phyloP scores from a whole-genome alignment of 2,113 vertebrate genomes.

The Octodon degus region DNA sequence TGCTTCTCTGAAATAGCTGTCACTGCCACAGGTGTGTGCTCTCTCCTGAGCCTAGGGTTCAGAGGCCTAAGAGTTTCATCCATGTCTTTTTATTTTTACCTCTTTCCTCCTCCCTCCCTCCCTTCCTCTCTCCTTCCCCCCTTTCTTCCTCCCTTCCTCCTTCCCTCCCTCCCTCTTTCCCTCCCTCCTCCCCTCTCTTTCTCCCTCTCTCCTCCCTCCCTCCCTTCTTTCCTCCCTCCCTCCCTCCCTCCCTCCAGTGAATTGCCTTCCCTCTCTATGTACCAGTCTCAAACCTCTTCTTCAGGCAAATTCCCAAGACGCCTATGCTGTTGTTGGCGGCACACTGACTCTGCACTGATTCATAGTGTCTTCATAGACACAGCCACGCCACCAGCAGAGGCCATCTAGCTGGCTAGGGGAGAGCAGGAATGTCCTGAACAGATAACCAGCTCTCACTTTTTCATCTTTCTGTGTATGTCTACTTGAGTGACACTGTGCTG shows the following conservation, averaged over 20 bases:
- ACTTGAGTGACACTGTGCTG: not conserved
- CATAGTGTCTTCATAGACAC: not conserved
- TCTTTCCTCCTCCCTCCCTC: not conserved
- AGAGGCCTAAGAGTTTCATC: not conserved
- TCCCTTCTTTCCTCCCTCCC: fast-evolving
- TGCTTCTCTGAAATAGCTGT: not conserved
- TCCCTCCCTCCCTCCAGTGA: not conserved
- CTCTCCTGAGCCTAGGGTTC: not conserved
- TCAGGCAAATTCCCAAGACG: not conserved
- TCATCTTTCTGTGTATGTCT: not conserved
- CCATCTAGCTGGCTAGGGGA: not conserved
- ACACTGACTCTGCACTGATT: not conserved
- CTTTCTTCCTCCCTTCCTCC: fast-evolving
- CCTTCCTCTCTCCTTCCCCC: no score
- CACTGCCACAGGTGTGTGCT: not conserved
- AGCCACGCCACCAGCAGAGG: not conserved
- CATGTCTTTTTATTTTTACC: no score
- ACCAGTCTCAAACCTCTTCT: not conserved
- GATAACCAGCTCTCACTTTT: not conserved
- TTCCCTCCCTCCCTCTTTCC: not conserved
- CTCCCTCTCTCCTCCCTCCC: no score
- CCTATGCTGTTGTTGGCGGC: not conserved
- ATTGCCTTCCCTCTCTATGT: not conserved
- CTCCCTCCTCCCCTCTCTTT: not conserved
- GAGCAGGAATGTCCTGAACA: not conserved